Evolutionary conservation across 2,113 vertebrate genomes (phyloP), one percentile per base, ranked within the genome.

Genomic region (Sturnus vulgaris): DNA sequence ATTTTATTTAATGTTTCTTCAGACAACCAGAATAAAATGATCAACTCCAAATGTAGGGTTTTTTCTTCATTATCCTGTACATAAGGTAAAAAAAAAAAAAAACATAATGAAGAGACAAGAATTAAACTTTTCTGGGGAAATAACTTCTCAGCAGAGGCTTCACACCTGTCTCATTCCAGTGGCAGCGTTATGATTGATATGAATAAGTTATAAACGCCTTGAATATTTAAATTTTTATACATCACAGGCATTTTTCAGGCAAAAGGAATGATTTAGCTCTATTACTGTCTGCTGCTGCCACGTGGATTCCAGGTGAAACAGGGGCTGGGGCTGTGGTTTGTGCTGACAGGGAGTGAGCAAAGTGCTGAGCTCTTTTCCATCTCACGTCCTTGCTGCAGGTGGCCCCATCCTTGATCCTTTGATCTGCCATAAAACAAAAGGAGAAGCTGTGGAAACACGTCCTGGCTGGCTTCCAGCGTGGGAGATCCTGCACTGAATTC

Each of bases 381-480:
- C 47, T 33, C 92, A 28, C 0, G 2, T 44, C 93, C 52, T 66
- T 57, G 56, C 82, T 82, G 86, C 47, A 63, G 89, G 73, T 82
- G 83, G 23, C 39, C 76, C 2, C 30, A 15, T 23, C 35, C 71
- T 33, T 39, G 28, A 11, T 57, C 39, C 80, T 68, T 49, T 7
- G 21, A 12, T 5, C 33, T 30, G 28, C 42, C 59, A 39, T 8
- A 27, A 80, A 66, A 24, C 42, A 14, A 20, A 39, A 42, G 25
- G 66, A 35, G 33, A 76, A 30, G 76, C 53, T 60, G 40, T 39
- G 56, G 79, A 16, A 55, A 20, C 61, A 50, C 25, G 9, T 28
- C 0, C 39, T 31, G 77, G 53, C 63, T 46, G 25, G 1, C 46
- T 59, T 52, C 68, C 68, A 59, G 31, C 0, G 12, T 0, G 4